Percentiles rank a stretch among this genome's conserved stretches.
Evolutionary conservation across 2,797 vertebrate species (phyloP).

Genomic region (Gadopsis marmoratus): DNA sequence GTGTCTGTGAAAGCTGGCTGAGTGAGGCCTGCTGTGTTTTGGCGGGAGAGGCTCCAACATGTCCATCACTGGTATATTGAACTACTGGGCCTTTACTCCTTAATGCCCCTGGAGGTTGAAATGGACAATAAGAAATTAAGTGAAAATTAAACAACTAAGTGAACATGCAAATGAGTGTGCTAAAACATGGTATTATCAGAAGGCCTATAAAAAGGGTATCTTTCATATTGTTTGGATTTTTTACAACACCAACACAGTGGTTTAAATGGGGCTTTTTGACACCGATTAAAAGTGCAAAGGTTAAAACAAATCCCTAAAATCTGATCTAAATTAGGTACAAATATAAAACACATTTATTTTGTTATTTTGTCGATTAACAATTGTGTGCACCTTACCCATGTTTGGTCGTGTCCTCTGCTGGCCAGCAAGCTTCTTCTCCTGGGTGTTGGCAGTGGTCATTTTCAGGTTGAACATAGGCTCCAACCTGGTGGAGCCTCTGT

Average conservation of each 20-base stretch:
- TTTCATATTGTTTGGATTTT: neutral
- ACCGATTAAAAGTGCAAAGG: neutral
- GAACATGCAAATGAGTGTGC: neutral
- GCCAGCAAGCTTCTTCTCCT: constrained; percentile 95
- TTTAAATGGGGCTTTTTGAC: neutral
- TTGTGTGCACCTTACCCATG: constrained; percentile 85
- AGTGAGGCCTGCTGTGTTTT: constrained; percentile 44
- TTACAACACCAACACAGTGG: neutral
- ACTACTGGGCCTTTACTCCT: constrained; percentile 96
- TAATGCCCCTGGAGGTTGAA: constrained; percentile 85
- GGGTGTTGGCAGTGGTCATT: constrained; percentile 91
- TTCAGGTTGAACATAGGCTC: constrained; percentile 99
- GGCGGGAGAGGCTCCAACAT: constrained; percentile 64
- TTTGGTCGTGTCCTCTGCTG: constrained; percentile 94
- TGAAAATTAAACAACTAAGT: neutral
- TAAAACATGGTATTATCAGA: neutral
- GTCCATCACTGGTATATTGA: constrained; percentile 93
- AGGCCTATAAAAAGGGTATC: neutral
- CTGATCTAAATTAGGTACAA: neutral
- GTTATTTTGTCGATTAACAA: neutral
- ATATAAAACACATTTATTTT: neutral
- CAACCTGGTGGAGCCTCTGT: constrained; percentile 94
- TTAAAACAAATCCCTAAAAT: neutral
- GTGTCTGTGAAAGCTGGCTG: constrained; percentile 42
- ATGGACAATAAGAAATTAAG: neutral